Evolutionary conservation across 2,888 invertebrate species (phyloP).

Genomic region (Athrips mouffetella): DNA sequence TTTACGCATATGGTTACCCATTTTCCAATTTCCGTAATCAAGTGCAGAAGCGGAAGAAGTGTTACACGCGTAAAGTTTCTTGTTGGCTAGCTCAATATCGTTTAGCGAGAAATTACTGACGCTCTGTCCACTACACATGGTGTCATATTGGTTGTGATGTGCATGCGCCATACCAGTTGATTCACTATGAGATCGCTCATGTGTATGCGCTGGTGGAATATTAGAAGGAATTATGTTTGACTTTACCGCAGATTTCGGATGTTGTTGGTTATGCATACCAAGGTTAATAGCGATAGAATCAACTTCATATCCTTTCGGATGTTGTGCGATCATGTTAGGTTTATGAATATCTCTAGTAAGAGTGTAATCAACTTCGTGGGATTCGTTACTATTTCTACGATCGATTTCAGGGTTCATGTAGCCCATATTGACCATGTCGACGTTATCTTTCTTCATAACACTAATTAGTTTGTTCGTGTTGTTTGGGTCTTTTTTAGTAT

Average conservation of each 20-base stretch:
- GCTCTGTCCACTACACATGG: constrained; percentile 44
- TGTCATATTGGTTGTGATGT: constrained; percentile 64
- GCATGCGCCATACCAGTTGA: constrained; percentile 52
- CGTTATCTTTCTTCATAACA: constrained; percentile 54
- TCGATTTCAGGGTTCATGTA: constrained; percentile 63
- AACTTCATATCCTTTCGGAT: constrained; percentile 55
- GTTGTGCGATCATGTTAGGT: constrained; percentile 40
- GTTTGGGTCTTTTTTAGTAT: constrained; percentile 44
- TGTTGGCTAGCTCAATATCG: constrained; percentile 67
- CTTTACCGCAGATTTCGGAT: constrained; percentile 49
- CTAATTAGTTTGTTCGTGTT: constrained; percentile 44
- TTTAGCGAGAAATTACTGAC: constrained; percentile 60
- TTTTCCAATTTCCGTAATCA: constrained; percentile 69
- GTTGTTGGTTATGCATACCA: constrained; percentile 55
- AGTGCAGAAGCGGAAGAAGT: constrained; percentile 45
- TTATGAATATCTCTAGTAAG: constrained; percentile 44
- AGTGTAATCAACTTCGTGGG: constrained; percentile 41
- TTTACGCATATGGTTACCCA: constrained; percentile 55
- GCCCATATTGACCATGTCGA: constrained; percentile 74
- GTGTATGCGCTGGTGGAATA: constrained; percentile 55
- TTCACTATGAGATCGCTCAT: constrained; percentile 47
- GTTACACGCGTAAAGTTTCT: constrained; percentile 59
- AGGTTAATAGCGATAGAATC: constrained; percentile 67
- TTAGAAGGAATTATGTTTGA: constrained; percentile 38
- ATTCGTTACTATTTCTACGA: constrained; percentile 44